A percentile compares a stretch with the other conserved stretches of the same genome.
Conservation (phyloP, 2,888 invertebrate genomes). For the Alviniconcha strummeri region DNA sequence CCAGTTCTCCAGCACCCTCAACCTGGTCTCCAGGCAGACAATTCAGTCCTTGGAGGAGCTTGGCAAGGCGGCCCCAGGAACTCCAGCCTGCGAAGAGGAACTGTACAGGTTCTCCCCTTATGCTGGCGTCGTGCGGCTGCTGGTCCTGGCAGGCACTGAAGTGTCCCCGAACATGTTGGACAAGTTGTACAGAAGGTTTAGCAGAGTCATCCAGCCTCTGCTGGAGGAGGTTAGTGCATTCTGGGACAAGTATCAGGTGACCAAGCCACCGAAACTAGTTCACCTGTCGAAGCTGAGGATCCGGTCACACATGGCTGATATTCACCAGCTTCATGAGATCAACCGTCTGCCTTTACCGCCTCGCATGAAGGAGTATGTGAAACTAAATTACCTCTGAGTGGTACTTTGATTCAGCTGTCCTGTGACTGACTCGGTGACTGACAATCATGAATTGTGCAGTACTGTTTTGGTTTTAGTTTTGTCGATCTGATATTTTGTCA, state of each 20-base stretch:
- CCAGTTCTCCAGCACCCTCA: constrained; percentile 35
- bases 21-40: constrained; percentile 32
- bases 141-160: constrained; percentile 44
- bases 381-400: constrained; percentile 38
- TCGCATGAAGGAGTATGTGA: constrained; percentile 47
- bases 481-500: background rate
- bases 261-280: constrained; percentile 42
- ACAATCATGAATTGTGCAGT: too few species aligned
- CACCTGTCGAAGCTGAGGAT: constrained; percentile 45
- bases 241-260: constrained; percentile 35
- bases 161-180: constrained; percentile 17
- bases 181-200: constrained; percentile 28
- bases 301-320: constrained; percentile 41
- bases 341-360: constrained; percentile 48
- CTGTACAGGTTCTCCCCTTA: constrained; percentile 41
- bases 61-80: background rate
- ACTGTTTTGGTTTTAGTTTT: background rate
- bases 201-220: constrained; percentile 32
- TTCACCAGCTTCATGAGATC: constrained; percentile 43
- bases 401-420: background rate
- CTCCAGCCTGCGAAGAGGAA: background rate
- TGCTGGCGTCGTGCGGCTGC: constrained; percentile 49
- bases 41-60: constrained; percentile 34
- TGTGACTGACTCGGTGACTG: too few species aligned
- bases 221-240: constrained; percentile 46